Percentiles rank a stretch among this genome's conserved stretches.
Evolutionary conservation across 1,140 invertebrate species (phyloP).

Genomic region (Heliconius melpomene): DNA sequence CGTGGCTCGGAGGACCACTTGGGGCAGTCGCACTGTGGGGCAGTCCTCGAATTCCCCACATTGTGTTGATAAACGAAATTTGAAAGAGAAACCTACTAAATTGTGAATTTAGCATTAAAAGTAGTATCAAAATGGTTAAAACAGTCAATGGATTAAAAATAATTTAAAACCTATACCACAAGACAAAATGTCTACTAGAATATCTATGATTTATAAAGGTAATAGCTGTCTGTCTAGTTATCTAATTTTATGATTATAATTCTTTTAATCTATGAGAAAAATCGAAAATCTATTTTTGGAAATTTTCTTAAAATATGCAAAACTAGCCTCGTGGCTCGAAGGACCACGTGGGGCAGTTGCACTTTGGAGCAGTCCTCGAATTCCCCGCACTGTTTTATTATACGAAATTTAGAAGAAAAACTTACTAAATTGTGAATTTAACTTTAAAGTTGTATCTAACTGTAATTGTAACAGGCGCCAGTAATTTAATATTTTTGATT

Average conservation of each 20-base stretch:
- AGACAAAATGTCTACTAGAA: too few species aligned
- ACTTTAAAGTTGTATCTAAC: not conserved
- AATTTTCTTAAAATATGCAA: constrained; percentile 83
- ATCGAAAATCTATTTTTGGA: constrained; percentile 74
- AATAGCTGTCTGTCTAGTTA: too few species aligned
- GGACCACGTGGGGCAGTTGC: constrained; percentile 75
- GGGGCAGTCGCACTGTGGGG: constrained; percentile 73
- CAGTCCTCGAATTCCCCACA: constrained; percentile 74
- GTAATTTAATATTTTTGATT: too few species aligned
- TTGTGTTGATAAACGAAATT: constrained; percentile 65
- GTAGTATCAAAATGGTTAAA: too few species aligned
- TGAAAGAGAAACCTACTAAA: constrained; percentile 66
- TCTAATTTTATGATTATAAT: too few species aligned
- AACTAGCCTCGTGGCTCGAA: constrained; percentile 59
- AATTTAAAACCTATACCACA: too few species aligned
- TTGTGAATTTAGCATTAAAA: constrained; percentile 51
- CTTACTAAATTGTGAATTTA: constrained; percentile 67
- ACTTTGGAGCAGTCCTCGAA: constrained; percentile 74
- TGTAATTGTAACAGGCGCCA: too few species aligned
- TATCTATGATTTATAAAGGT: too few species aligned
- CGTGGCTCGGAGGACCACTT: constrained; percentile 65
- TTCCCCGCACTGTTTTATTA: constrained; percentile 67
- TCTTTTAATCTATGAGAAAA: too few species aligned
- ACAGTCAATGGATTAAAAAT: too few species aligned
- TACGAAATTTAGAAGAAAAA: constrained; percentile 63